phyloP scores from a whole-genome alignment of 2,888 invertebrate species.

The Papilio elwesi region DNA sequence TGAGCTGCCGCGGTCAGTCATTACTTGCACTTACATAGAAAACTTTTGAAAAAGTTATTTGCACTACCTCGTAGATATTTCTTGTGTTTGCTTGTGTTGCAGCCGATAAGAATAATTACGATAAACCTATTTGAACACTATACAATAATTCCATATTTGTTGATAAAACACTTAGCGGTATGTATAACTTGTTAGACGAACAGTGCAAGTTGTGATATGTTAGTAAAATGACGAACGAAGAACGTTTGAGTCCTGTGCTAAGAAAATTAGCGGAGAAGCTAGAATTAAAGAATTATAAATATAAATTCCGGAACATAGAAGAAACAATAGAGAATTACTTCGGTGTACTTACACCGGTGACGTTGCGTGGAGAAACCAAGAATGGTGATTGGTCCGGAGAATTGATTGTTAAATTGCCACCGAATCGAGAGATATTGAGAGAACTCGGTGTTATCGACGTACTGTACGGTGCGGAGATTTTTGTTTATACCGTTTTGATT shows the following conservation, averaged over 20 bases:
- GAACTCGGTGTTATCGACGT: conserved; percentile 38
- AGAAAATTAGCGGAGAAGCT: conserved; percentile 10
- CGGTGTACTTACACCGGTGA: conserved; percentile 42
- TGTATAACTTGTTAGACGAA: background rate
- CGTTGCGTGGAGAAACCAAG: conserved; percentile 36
- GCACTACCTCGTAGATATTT: no score
- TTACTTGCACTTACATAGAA: no score
- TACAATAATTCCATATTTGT: background rate
- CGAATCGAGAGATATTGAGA: conserved; percentile 30
- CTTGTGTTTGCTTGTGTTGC: background rate
- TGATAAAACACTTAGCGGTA: background rate
- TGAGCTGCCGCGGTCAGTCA: no score
- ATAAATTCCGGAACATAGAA: conserved; percentile 9
- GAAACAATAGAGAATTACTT: conserved; percentile 46
- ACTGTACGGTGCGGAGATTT: conserved; percentile 44
- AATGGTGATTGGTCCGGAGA: conserved; percentile 31
- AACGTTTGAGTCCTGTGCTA: conserved; percentile 4
- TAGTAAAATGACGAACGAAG: conserved; percentile 23
- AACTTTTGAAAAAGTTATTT: no score
- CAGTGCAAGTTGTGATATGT: background rate
- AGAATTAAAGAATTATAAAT: conserved; percentile 10
- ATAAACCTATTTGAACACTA: background rate
- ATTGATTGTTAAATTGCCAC: conserved; percentile 44
- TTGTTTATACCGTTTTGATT: conserved; percentile 41
- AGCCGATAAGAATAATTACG: background rate